phyloP scores from a whole-genome alignment of 2,113 vertebrate species.

The Orycteropus afer region DNA sequence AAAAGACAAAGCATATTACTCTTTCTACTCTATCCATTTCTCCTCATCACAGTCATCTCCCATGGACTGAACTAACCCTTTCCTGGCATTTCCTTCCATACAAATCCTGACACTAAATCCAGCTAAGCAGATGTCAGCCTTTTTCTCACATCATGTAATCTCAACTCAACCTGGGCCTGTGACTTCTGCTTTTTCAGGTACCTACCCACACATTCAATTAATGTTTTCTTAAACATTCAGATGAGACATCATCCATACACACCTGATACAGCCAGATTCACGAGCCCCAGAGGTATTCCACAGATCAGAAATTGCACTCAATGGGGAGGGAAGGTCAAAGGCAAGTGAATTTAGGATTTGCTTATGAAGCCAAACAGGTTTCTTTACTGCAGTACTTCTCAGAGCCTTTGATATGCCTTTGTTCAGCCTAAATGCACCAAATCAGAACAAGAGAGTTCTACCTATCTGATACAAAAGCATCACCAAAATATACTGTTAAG shows the following conservation, averaged over 20 bases:
- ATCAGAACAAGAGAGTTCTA: neutral
- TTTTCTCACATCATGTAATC: neutral
- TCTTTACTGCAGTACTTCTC: conserved; percentile 17
- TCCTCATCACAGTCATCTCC: neutral
- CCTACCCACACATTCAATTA: neutral
- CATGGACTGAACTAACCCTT: neutral
- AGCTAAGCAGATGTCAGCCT: neutral
- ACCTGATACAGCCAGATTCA: neutral
- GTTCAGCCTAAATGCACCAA: conserved; percentile 30
- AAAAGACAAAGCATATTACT: neutral
- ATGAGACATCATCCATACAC: neutral
- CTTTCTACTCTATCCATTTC: neutral
- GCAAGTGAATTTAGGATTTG: neutral
- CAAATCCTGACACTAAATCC: neutral
- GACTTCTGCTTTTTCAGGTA: neutral
- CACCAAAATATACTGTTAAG: neutral
- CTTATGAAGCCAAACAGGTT: neutral
- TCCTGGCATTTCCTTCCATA: neutral
- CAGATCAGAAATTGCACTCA: neutral
- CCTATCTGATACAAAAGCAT: neutral
- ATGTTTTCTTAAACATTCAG: neutral
- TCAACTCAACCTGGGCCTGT: neutral
- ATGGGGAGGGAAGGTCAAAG: neutral
- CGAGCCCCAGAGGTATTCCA: neutral
- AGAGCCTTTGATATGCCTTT: neutral